Percentiles rank a stretch among this genome's conserved stretches.
Evolutionary conservation across 2,113 vertebrate genomes (phyloP).

Genomic region (Semnornis frantzii): DNA sequence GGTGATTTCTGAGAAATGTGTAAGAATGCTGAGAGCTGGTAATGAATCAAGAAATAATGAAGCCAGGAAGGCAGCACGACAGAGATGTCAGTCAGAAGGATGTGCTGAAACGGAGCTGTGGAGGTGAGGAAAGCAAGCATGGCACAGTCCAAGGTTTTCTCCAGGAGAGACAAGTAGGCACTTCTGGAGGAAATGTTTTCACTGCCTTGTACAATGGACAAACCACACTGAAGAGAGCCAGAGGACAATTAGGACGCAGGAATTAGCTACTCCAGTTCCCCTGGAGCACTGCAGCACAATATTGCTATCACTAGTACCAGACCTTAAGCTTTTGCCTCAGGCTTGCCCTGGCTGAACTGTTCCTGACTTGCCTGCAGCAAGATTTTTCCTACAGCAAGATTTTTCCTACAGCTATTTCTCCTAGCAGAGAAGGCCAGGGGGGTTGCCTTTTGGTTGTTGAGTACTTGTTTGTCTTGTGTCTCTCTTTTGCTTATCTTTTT

Average conservation of each 20-base stretch:
- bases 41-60: not conserved
- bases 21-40: not conserved
- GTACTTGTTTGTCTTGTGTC: not conserved
- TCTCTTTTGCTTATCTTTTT: not conserved
- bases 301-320: not conserved
- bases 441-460: too few species aligned
- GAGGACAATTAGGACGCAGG: not conserved
- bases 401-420: not conserved
- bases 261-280: not conserved
- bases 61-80: not conserved
- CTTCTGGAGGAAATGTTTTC: not conserved
- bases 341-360: not conserved
- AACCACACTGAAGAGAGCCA: not conserved
- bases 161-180: not conserved
- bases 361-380: not conserved
- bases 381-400: not conserved
- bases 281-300: not conserved
- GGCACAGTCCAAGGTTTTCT: not conserved
- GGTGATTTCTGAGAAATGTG: too few species aligned
- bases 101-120: not conserved
- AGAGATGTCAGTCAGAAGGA: not conserved
- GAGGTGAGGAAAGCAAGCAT: not conserved
- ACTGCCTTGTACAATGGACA: not conserved
- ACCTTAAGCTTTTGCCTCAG: not conserved
- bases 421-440: not conserved